Conservation (phyloP, 1,140 invertebrate genomes). For the Ips typographus region DNA sequence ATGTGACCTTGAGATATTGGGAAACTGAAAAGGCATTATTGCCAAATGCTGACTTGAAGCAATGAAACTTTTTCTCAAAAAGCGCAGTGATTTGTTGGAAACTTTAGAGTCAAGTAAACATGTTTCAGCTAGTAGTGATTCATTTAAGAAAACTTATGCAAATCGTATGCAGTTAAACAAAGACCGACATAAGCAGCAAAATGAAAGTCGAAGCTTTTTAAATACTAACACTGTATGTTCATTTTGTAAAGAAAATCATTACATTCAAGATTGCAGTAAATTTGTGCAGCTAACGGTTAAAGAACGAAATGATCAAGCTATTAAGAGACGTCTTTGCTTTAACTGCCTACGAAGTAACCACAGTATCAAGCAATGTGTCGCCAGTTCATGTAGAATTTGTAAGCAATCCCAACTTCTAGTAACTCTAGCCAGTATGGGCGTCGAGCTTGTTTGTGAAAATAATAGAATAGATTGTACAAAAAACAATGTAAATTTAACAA, state of each 20-base stretch:
- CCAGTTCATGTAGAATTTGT: background rate
- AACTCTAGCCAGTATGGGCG: background rate
- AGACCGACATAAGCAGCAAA: too few species aligned
- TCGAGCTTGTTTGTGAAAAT: background rate
- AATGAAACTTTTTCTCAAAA: conserved; percentile 12
- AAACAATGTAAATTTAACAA: background rate
- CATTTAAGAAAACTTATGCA: too few species aligned
- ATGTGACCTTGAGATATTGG: conserved; percentile 4
- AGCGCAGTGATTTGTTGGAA: conserved; percentile 14
- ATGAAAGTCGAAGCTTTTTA: background rate
- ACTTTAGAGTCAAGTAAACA: conserved; percentile 3
- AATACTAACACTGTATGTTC: conserved; percentile 3
- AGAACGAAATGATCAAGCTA: background rate
- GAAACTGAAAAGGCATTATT: background rate
- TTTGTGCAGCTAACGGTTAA: background rate
- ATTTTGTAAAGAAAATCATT: conserved; percentile 3
- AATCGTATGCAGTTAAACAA: too few species aligned
- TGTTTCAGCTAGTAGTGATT: too few species aligned
- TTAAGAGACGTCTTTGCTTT: background rate
- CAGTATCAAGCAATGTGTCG: background rate
- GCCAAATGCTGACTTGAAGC: conserved; percentile 9
- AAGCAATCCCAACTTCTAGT: background rate
- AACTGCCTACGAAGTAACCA: background rate
- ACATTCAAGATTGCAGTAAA: background rate
- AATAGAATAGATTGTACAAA: background rate